Percentiles rank a stretch among this genome's conserved stretches.
Evolutionary conservation across 2,888 invertebrate species (phyloP).

Genomic region (Coelopa pilipes): DNA sequence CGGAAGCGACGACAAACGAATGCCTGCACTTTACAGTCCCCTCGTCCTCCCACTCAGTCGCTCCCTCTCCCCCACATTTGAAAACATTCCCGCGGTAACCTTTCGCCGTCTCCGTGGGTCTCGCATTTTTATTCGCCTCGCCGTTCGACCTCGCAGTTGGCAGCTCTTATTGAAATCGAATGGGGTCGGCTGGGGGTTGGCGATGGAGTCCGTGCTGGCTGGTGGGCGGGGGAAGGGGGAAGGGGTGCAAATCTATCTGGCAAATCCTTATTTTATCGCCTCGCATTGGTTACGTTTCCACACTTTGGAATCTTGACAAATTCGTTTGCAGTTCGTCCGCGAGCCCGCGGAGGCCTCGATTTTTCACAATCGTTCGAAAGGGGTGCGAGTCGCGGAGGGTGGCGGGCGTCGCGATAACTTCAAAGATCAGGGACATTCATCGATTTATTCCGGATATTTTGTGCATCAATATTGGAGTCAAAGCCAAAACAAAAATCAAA

Average conservation of each 20-base stretch:
- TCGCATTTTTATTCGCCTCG: conserved; percentile 40
- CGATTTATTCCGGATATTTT: too few relatives aligned
- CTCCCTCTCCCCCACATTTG: too few relatives aligned
- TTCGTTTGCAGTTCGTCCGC: conserved; percentile 26
- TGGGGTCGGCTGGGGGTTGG: too few relatives aligned
- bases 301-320: conserved; percentile 40
- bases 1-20: not conserved
- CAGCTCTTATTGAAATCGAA: conserved; percentile 29
- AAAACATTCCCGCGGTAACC: conserved; percentile 2
- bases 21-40: not conserved
- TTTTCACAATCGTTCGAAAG: not conserved
- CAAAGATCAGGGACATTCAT: too few relatives aligned
- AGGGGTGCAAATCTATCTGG: conserved; percentile 39
- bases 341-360: not conserved
- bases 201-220: too few relatives aligned
- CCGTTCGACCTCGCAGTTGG: conserved; percentile 35
- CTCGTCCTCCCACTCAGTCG: too few relatives aligned
- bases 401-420: too few relatives aligned
- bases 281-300: conserved; percentile 36
- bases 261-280: conserved; percentile 44
- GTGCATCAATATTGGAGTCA: too few relatives aligned
- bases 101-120: conserved; percentile 16
- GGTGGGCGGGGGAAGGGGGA: too few relatives aligned
- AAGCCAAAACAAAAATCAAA: too few relatives aligned
- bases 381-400: not conserved